These are phyloP conservation scores for Galemys pyrenaicus DNA, from an alignment of 2,113 vertebrate species.

Conservation along the genomic window DNA sequence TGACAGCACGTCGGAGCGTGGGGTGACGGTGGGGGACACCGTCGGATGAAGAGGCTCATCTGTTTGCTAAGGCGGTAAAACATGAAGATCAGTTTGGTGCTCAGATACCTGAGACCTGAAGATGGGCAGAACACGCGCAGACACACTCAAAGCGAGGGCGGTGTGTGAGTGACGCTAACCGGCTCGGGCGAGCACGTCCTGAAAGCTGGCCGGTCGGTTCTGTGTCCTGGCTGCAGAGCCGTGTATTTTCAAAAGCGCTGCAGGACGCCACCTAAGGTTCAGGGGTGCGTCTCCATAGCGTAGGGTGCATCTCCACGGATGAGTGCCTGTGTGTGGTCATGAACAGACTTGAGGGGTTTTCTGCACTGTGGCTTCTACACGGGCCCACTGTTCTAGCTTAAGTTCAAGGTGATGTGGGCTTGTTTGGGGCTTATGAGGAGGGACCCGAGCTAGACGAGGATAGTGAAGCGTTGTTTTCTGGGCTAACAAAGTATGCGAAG, in stretches of 20 bases:
- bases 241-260: too few species aligned
- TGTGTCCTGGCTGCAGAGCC: fast-evolving
- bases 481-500: neutral
- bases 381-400: neutral
- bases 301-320: too few species aligned
- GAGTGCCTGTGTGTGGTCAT: neutral
- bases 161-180: neutral
- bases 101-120: neutral
- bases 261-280: too few species aligned
- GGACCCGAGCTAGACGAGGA: too few species aligned
- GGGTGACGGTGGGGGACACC: fast-evolving
- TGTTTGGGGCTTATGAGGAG: neutral
- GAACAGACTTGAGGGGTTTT: neutral
- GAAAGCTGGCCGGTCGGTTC: fast-evolving
- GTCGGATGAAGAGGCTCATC: neutral
- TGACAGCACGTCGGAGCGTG: fast-evolving
- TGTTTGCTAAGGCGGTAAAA: too few species aligned
- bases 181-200: too few species aligned
- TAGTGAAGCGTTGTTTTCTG: neutral
- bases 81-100: conserved; percentile 47
- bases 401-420: too few species aligned
- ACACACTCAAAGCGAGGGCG: neutral
- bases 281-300: too few species aligned
- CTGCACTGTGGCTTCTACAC: fast-evolving
- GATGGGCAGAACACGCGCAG: neutral